phyloP scores from a whole-genome alignment of 2,113 vertebrate species.

The Riparia riparia region DNA sequence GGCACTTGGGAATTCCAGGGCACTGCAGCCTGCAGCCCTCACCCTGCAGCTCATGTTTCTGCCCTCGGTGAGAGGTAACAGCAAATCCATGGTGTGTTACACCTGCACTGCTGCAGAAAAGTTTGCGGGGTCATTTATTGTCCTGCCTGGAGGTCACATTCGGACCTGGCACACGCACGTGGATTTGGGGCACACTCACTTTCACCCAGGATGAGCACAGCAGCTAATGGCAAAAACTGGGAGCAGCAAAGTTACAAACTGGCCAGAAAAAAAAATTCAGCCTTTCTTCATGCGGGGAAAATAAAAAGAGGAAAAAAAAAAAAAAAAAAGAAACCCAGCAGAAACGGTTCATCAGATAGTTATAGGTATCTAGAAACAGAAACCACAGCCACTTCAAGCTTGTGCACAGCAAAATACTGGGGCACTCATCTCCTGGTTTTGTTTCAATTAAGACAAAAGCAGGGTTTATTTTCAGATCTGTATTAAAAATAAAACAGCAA shows the following conservation, averaged over 20 bases:
- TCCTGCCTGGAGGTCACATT: neutral
- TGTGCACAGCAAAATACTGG: neutral
- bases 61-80: neutral
- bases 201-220: fast-evolving
- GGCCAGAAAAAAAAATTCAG: neutral
- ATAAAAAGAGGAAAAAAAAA: neutral
- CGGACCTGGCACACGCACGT: fast-evolving
- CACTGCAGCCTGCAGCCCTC: fast-evolving
- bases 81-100: fast-evolving
- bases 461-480: neutral
- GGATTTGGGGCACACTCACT: fast-evolving
- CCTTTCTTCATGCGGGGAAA: neutral
- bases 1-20: neutral
- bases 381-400: slow-evolving; percentile 28
- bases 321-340: neutral
- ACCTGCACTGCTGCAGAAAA: neutral
- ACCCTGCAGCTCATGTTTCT: neutral
- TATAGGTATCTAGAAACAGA: slow-evolving; percentile 3
- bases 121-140: neutral
- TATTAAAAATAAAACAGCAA: neutral
- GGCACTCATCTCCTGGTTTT: slow-evolving; percentile 2
- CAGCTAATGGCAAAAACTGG: neutral
- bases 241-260: neutral
- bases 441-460: slow-evolving; percentile 36
- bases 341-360: slow-evolving; percentile 21